Base-by-base conservation (phyloP, 2,888 invertebrate genomes). In the Shargacucullia verbasci region DNA sequence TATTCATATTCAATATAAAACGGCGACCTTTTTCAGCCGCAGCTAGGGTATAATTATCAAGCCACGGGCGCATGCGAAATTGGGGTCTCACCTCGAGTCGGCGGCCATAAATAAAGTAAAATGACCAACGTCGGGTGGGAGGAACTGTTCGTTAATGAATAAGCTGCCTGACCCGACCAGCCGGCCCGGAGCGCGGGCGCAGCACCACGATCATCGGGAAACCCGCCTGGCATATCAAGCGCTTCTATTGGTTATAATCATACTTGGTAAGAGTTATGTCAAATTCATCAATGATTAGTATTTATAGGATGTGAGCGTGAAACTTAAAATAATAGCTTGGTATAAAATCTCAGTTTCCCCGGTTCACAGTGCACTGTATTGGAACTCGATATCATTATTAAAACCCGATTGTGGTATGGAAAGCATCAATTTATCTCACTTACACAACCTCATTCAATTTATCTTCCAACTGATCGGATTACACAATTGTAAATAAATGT, bases 21-120 rank as follows among this genome's bases (percentile, higher is more conserved):
- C 87, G 87, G 89, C 87, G 87, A 89, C 88, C 84, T 87, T 89
- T 89, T 90, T 89, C 86, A 91, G 85, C 74, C 80, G 72, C 76
- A 74, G 87, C 91, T 89, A 91, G 89, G 82, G 89, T 92, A 92
- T 93, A 92, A 94, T 92, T 94, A 93, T 91, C 86, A 84, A 87
- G 89, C 86, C 86, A 87, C 86, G 81, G 88, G 86, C 90, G 88
- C 85, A 92, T 91, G 94, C 94, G 87, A 94, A 93, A 94, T 94
- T 93, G 91, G 94, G 92, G 93, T 93, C 91, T 92, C 92, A 92
- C 92, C 92, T 92, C 91, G 86, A 70, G 84, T 82, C 86, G 84
- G 82, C 87, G 85, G 84, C 85, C 88, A 88, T 92, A 92, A 92
- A 93, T 93, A 94, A 94, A 92, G 84, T 84, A 92, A 94, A 91